Evolutionary conservation across 2,888 invertebrate species (phyloP).

Genomic region (Sarcophaga caerulescens): DNA sequence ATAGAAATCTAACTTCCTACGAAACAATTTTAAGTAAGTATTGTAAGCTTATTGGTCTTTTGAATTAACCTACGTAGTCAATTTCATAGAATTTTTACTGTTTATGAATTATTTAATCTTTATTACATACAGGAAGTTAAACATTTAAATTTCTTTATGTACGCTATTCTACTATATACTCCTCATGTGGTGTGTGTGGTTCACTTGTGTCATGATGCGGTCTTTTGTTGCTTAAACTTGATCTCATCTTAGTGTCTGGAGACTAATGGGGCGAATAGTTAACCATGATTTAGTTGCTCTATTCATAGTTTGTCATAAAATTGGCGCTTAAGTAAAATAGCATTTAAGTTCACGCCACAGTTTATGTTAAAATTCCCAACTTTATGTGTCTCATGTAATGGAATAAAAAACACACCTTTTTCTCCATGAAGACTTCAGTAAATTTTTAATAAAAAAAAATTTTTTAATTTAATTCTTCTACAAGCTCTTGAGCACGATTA

Average conservation of each 20-base stretch:
- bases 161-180: neutral
- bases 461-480: slow-evolving; percentile 25
- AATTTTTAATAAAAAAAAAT: neutral
- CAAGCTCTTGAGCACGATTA: neutral
- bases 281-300: neutral
- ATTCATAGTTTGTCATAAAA: slow-evolving; percentile 40
- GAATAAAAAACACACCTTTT: slow-evolving; percentile 44
- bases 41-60: too few species aligned
- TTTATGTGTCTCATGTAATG: slow-evolving; percentile 18
- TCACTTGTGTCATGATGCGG: neutral
- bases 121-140: slow-evolving; percentile 43
- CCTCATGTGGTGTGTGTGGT: neutral
- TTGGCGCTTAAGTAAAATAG: slow-evolving; percentile 52
- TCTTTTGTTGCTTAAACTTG: neutral
- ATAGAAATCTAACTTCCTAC: too few species aligned
- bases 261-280: neutral
- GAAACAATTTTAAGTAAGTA: too few species aligned
- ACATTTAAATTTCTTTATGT: neutral
- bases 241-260: neutral
- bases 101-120: neutral
- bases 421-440: neutral
- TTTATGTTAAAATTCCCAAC: slow-evolving; percentile 10
- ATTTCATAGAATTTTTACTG: neutral
- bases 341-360: slow-evolving; percentile 54
- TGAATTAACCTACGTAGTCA: neutral